Base-by-base conservation (phyloP, 2,797 vertebrate genomes). In the Acipenser oxyrinchus region DNA sequence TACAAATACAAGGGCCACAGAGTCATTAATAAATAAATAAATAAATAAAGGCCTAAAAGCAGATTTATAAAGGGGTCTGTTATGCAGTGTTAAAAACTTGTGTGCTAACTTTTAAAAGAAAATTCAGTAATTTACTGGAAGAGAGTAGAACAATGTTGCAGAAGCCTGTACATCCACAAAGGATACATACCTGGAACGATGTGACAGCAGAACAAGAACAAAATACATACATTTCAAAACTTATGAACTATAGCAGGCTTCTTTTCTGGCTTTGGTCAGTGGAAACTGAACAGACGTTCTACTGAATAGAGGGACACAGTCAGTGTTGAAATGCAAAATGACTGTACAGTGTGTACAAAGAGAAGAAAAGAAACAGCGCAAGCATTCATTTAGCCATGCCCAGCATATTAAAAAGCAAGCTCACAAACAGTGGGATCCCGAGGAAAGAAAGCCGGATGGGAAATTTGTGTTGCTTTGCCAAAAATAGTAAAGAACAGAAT, bases 1-100 rank as follows among this genome's bases (percentile, higher is more conserved):
- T 91, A 73, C 23, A 57, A 50, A 72, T 74, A 73, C 53, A 51
- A 49, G 51, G 23, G 23, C 23, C 23, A 37, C 23, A 37, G 2
- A 37, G 23, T 37, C 23, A 2, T 37, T 37, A 37, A 37, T 37
- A 37, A 18, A 18, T 18, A 18, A 18, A 18, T 18, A 18, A 18
- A 18, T 18, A 18, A 18, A 18, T 1, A 64, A 63, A 9, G 15
- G 6, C 18, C 7, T 7, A 61, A 61, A 61, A 23, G 13, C 18
- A 61, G 15, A 61, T 7, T 10, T 8, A 37, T 3, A 11, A 23
- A 61, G n/a, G 4, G 6, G 6, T 7, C 60, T 23, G 5, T 9
- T 10, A 23, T 18, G 48, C 7, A 23, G 18, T 18, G 4, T 10
- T 61, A 2, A 37, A 37, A 37, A 61, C 60, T 3, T 18, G 48